These are phyloP conservation scores for Sprattus sprattus DNA, from an alignment of 2,113 vertebrate species.

Conservation along the genomic window DNA sequence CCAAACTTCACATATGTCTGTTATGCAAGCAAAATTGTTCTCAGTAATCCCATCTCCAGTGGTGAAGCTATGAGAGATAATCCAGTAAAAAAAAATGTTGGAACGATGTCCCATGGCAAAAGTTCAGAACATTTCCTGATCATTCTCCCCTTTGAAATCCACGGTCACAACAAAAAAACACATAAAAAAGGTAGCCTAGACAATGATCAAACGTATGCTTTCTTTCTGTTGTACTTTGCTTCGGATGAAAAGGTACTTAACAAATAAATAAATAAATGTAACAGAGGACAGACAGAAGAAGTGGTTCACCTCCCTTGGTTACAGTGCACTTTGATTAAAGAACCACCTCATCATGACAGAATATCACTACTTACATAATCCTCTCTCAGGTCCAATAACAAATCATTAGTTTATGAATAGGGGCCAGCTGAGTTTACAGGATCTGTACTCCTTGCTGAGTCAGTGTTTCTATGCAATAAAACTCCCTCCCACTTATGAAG, in stretches of 20 bases:
- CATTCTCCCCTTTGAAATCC: neutral
- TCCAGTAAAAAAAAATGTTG: neutral
- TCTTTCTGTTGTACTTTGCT: neutral
- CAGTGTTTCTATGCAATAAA: too few species aligned
- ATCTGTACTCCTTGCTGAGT: too few species aligned
- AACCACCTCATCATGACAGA: neutral
- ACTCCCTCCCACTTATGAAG: too few species aligned
- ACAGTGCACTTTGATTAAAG: neutral
- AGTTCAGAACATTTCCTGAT: neutral
- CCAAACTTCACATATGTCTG: neutral
- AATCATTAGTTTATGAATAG: neutral
- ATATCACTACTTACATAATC: neutral
- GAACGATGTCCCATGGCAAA: neutral
- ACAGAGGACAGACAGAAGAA: neutral
- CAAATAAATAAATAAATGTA: neutral
- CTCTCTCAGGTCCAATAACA: neutral
- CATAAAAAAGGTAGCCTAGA: neutral
- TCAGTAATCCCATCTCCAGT: neutral
- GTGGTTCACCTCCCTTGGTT: neutral
- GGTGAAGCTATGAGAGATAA: neutral
- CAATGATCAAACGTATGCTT: neutral
- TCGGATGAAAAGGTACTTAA: neutral
- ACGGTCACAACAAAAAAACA: neutral
- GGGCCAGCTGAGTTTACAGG: neutral
- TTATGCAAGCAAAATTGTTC: neutral